Conservation (phyloP, 2,113 vertebrate species). For the Zootoca vivipara region DNA sequence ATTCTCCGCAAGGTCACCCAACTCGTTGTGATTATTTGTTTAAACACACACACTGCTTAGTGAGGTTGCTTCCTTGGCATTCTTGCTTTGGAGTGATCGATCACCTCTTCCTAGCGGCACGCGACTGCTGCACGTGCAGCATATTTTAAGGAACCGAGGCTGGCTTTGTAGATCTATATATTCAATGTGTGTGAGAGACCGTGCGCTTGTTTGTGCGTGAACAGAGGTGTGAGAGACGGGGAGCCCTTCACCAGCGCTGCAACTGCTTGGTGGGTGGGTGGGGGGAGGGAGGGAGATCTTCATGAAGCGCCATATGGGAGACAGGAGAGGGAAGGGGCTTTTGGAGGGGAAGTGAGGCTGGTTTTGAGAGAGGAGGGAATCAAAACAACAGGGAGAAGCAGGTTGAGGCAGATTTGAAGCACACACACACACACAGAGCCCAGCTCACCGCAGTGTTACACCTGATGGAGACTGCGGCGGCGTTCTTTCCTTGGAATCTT, state of each 20-base stretch:
- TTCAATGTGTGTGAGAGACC: neutral
- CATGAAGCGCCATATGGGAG: neutral
- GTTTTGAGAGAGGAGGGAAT: conserved; percentile 24
- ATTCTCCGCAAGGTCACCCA: conserved; percentile 73
- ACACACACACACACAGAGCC: neutral
- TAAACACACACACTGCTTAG: conserved; percentile 6
- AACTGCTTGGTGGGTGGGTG: conserved; percentile 22
- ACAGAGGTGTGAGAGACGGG: neutral
- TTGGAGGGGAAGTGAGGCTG: neutral
- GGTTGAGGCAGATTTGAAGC: conserved; percentile 43
- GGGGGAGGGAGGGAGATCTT: conserved; percentile 26
- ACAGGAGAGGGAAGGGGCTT: neutral
- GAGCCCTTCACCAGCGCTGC: neutral
- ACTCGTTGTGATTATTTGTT: neutral
- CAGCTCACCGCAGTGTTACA: conserved; percentile 18
- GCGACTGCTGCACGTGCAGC: neutral
- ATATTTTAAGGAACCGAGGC: neutral
- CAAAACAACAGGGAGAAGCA: conserved; percentile 56
- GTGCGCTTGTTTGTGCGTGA: neutral
- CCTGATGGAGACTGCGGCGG: conserved; percentile 8
- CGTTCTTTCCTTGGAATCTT: neutral
- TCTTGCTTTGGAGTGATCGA: neutral
- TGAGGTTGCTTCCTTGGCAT: neutral
- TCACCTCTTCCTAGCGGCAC: neutral
- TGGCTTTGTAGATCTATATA: neutral